A percentile compares a stretch with the other conserved stretches of the same genome.
Conservation (phyloP, 2,113 vertebrate genomes). For the Ancistrus triradiatus region DNA sequence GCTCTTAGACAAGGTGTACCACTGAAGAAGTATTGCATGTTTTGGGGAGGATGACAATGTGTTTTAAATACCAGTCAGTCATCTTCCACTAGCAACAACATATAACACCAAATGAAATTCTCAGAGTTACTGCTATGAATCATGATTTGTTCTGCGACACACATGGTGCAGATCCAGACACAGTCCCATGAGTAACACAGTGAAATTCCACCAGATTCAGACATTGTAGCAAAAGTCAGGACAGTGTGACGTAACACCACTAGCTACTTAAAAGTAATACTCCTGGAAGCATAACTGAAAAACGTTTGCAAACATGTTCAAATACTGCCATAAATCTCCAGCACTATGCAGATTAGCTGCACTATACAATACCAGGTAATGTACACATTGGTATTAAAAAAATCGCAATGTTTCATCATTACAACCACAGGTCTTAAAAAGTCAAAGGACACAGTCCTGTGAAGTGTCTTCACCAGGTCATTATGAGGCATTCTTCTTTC, state of each 20-base stretch:
- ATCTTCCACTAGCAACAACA: not conserved
- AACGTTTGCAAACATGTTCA: constrained; percentile 2
- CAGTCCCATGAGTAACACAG: not conserved
- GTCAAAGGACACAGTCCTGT: too few relatives aligned
- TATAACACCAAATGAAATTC: too few relatives aligned
- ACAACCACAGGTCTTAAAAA: constrained; percentile 46
- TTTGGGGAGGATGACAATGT: too few relatives aligned
- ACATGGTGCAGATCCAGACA: not conserved
- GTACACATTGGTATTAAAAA: constrained; percentile 39
- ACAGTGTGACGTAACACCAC: not conserved
- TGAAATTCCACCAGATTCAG: not conserved
- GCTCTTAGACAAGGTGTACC: too few relatives aligned
- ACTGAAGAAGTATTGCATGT: too few relatives aligned
- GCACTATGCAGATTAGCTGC: constrained; percentile 24
- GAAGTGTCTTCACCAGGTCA: constrained; percentile 28
- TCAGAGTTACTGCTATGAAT: constrained; percentile 2
- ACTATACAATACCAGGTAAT: constrained; percentile 34
- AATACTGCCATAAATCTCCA: constrained; percentile 17
- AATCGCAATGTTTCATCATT: constrained; percentile 35
- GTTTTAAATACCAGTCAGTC: too few relatives aligned
- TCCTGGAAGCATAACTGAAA: not conserved
- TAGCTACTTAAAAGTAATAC: not conserved
- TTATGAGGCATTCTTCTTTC: constrained; percentile 6
- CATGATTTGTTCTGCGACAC: not conserved
- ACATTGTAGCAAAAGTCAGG: not conserved